These are phyloP conservation scores for Bedellia somnulentella DNA, from an alignment of 2,888 invertebrate species.

Conservation along the genomic window DNA sequence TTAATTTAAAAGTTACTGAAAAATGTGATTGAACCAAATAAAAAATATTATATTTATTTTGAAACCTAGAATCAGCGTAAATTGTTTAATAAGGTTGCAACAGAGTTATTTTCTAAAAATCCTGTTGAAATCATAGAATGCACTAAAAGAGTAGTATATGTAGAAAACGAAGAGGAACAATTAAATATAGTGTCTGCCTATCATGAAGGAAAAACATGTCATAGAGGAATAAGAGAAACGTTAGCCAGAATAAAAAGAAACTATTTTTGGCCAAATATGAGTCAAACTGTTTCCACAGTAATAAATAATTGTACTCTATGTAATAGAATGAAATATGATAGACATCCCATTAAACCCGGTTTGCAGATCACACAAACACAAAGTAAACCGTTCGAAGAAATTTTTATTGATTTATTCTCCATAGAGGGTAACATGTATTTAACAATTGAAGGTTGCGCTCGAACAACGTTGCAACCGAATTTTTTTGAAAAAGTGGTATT, in stretches of 20 bases:
- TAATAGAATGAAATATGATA: slow-evolving; percentile 4
- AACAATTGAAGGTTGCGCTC: slow-evolving; percentile 2
- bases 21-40: slow-evolving; percentile 12
- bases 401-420: slow-evolving; percentile 4
- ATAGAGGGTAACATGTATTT: slow-evolving; percentile 3
- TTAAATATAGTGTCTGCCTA: background rate
- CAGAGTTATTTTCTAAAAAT: slow-evolving; percentile 7
- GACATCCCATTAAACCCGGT: slow-evolving; percentile 1
- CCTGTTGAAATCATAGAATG: slow-evolving; percentile 10
- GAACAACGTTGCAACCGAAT: too few relatives aligned
- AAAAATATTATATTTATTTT: slow-evolving; percentile 14
- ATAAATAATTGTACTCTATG: slow-evolving; percentile 4
- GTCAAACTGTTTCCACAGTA: slow-evolving; percentile 1
- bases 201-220: slow-evolving; percentile 6
- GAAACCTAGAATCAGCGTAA: slow-evolving; percentile 5
- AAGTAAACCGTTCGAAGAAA: slow-evolving; percentile 5
- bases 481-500: too few relatives aligned
- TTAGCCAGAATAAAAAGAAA: background rate
- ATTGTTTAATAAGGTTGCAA: slow-evolving; percentile 4
- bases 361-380: slow-evolving; percentile 5
- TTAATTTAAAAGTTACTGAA: slow-evolving; percentile 15
- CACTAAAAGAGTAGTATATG: slow-evolving; percentile 8
- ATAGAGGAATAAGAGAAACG: slow-evolving; percentile 4
- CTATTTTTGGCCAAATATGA: slow-evolving; percentile 4
- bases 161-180: slow-evolving; percentile 6